These are phyloP conservation scores for Vultur gryphus DNA, from an alignment of 2,797 vertebrate species.

Conservation along the genomic window DNA sequence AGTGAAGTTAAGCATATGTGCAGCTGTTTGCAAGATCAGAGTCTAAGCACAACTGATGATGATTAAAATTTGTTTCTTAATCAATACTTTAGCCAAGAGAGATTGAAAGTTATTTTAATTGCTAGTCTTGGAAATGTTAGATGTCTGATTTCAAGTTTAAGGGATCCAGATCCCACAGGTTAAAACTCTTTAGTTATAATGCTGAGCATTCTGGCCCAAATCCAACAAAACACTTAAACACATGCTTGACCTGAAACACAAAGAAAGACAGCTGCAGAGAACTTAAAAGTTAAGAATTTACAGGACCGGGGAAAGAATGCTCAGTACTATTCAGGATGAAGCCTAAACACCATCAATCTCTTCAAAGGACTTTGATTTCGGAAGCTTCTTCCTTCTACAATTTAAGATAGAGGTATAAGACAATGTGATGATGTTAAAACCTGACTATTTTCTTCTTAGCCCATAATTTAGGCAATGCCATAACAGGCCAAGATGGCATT, in stretches of 20 bases:
- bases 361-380: neutral
- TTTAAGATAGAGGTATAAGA: neutral
- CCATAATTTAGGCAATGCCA: neutral
- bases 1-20: neutral
- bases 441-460: neutral
- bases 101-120: conserved; percentile 32
- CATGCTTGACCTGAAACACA: conserved; percentile 4
- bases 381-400: neutral
- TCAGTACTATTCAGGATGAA: conserved; percentile 1
- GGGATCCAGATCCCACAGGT: conserved; percentile 10
- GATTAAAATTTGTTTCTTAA: conserved; percentile 26
- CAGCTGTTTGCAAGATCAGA: neutral
- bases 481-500: neutral
- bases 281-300: conserved; percentile 23
- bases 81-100: neutral
- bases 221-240: conserved; percentile 50
- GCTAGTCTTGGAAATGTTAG: conserved; percentile 3
- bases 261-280: conserved; percentile 6
- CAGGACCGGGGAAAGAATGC: neutral
- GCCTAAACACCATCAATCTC: neutral
- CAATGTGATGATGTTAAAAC: neutral
- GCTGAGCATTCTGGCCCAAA: conserved; percentile 10
- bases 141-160: conserved; percentile 21
- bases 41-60: neutral
- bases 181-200: neutral